Percentiles rank a stretch among this genome's conserved stretches.
phyloP scores from a whole-genome alignment of 1,140 invertebrate species.

The Hyposmocoma kahamanoa region DNA sequence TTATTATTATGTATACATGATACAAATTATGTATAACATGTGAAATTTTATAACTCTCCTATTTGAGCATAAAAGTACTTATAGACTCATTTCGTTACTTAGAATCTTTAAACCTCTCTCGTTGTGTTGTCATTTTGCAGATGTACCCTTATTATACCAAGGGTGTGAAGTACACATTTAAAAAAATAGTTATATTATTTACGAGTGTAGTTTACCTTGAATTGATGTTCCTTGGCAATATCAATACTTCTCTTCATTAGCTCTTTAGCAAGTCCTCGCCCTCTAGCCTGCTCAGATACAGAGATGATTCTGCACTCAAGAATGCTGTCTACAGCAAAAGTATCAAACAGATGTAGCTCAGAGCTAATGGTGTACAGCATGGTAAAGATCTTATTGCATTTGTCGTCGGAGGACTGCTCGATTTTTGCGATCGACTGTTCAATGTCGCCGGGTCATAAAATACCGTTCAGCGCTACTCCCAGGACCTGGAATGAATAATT shows the following conservation, averaged over 20 bases:
- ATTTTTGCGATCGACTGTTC: slow-evolving; percentile 61
- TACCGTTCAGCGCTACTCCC: slow-evolving; percentile 56
- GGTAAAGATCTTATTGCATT: slow-evolving; percentile 65
- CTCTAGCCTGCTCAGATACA: slow-evolving; percentile 80
- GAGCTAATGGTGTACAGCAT: slow-evolving; percentile 58
- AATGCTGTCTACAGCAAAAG: slow-evolving; percentile 76
- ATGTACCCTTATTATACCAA: too few species aligned
- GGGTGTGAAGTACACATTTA: too few species aligned
- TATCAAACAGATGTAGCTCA: slow-evolving; percentile 59
- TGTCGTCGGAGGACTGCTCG: slow-evolving; percentile 50
- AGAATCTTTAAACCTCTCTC: too few species aligned
- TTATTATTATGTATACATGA: too few species aligned
- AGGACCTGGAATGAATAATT: slow-evolving; percentile 60
- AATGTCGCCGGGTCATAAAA: slow-evolving; percentile 67
- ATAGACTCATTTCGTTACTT: too few species aligned
- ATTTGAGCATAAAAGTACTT: too few species aligned
- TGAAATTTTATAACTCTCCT: too few species aligned
- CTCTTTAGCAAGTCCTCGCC: slow-evolving; percentile 81
- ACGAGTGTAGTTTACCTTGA: slow-evolving; percentile 78
- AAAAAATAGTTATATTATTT: too few species aligned
- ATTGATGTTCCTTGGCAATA: slow-evolving; percentile 78
- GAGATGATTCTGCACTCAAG: slow-evolving; percentile 88
- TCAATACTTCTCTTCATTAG: slow-evolving; percentile 79
- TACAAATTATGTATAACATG: too few species aligned
- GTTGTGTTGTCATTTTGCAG: too few species aligned